Conservation (phyloP, 1,140 invertebrate species). For the Zaprionus capensis region DNA sequence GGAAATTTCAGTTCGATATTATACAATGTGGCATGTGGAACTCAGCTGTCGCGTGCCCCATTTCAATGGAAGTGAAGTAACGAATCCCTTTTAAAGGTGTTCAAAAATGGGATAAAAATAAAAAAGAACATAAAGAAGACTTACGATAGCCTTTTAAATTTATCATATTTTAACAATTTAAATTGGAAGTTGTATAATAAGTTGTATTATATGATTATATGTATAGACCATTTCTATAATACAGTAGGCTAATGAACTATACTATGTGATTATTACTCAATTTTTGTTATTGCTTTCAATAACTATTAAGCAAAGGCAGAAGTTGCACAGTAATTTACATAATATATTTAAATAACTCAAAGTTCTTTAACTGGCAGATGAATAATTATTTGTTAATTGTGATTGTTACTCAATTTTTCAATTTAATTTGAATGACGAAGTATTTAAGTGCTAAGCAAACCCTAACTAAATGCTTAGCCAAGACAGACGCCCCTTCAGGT, state of each 20-base stretch:
- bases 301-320: too few species aligned
- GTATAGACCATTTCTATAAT: too few species aligned
- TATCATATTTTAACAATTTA: not conserved
- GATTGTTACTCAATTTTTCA: not conserved
- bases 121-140: not conserved
- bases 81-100: conserved; percentile 1
- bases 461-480: not conserved
- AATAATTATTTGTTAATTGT: not conserved
- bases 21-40: conserved; percentile 10
- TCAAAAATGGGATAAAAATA: not conserved
- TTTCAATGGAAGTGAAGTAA: not conserved
- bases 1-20: conserved; percentile 10
- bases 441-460: not conserved
- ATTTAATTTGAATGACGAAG: not conserved
- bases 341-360: too few species aligned
- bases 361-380: not conserved
- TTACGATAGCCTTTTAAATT: not conserved
- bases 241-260: too few species aligned
- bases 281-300: too few species aligned
- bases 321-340: too few species aligned
- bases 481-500: too few species aligned
- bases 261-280: too few species aligned
- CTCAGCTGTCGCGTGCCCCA: conserved; percentile 17
- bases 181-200: not conserved
- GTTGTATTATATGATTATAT: not conserved